Base-by-base conservation (phyloP, 2,888 invertebrate genomes). In the Stramonita haemastoma region DNA sequence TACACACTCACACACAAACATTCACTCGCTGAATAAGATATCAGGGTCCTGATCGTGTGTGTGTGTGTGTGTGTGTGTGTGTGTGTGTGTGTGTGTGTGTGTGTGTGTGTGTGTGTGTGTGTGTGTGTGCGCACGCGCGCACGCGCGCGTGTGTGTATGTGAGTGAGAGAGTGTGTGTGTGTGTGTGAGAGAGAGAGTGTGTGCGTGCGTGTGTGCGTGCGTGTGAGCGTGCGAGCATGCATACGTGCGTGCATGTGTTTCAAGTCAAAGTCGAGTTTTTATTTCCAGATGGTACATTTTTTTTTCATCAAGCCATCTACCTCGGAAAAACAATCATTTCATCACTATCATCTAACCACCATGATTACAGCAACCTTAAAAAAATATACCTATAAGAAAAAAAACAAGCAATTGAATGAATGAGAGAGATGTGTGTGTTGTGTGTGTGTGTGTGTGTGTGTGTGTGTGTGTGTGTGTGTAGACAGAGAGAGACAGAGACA, bases 31-130 rank as follows among this genome's bases (percentile, higher is more conserved):
- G 19, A 66, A 26, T 86, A 66, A 26, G 19, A 66, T 66, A 66
- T 19, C 66, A 46, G 46, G 46, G 46, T 46, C 46, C 2, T 8
- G 46, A 5, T 46, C 46, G 46, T 46, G 46, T 46, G 46, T 46
- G 46, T 46, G 46, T 46, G 46, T 46, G 46, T 70, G 70, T 70
- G 8, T 70, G 70, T 70, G 70, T 70, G 70, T 77, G 36, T 87
- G 46, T 87, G 17, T 87, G n/a, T 87, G 22, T 87, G 32, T 87
- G 36, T 87, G 32, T 87, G 36, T 77, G 19, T 87, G 36, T 36
- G 32, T 79, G n/a, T 79, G 32, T 79, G 36, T 87, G 32, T 87
- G 15, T 79, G 17, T 87, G 19, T 46, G 46, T 46, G 46, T 70
- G 8, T 70, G 70, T 70, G 70, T 70, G 70, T 77, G 36, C 79